A percentile compares a stretch with the other conserved stretches of the same genome.
These are phyloP conservation scores for Biston stratarius DNA, from an alignment of 2,888 invertebrate species.

Conservation along the genomic window DNA sequence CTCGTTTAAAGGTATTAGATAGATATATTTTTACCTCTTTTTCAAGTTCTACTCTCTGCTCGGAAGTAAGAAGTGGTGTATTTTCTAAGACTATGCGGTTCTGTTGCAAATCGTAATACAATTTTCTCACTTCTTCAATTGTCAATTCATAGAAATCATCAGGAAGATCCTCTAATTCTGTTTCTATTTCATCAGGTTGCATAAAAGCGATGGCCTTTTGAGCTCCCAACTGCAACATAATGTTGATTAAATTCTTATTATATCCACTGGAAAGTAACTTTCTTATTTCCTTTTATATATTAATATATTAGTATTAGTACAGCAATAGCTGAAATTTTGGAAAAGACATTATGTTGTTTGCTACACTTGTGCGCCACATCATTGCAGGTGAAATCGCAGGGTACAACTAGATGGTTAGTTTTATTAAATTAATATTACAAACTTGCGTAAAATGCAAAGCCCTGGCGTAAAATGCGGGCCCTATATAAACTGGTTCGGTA, in stretches of 20 bases:
- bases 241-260: background rate
- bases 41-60: conserved; percentile 60
- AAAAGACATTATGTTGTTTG: no score
- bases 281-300: background rate
- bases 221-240: conserved; percentile 88
- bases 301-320: background rate
- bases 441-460: no score
- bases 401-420: no score
- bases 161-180: conserved; percentile 90
- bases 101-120: conserved; percentile 91
- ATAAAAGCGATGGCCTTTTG: conserved; percentile 92
- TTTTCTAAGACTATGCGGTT: conserved; percentile 89
- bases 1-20: no score
- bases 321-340: background rate
- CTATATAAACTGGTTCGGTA: no score
- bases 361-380: no score
- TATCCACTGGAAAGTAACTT: background rate
- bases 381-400: no score
- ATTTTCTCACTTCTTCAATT: conserved; percentile 91
- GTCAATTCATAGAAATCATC: conserved; percentile 96
- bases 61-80: conserved; percentile 89
- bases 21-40: conserved; percentile 59
- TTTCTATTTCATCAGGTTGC: conserved; percentile 82
- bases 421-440: no score
- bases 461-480: no score